Evolutionary conservation across 2,888 invertebrate species (phyloP).

Genomic region (Papilio demoleus): DNA sequence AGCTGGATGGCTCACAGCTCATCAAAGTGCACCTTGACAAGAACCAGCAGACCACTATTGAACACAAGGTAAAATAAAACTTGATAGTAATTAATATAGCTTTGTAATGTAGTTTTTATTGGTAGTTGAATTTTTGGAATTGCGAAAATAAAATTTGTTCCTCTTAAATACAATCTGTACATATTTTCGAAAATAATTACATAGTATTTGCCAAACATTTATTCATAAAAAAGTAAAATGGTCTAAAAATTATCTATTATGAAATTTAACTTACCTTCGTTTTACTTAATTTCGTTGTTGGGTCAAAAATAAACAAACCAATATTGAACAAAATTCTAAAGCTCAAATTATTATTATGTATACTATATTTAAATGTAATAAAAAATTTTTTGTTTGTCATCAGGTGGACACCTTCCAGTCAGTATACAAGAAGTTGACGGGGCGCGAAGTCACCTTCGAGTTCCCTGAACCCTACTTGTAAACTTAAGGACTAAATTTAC

Average conservation of each 20-base stretch:
- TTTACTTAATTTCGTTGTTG: too few species aligned
- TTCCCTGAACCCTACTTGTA: conserved; percentile 99
- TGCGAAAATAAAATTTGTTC: too few species aligned
- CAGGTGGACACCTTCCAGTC: conserved; percentile 99
- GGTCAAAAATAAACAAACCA: too few species aligned
- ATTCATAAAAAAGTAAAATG: too few species aligned
- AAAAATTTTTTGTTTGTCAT: conserved; percentile 59
- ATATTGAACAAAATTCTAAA: too few species aligned
- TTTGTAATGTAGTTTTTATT: neutral
- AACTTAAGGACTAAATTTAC: conserved; percentile 81
- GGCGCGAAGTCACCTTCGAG: conserved; percentile 99
- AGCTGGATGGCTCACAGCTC: conserved; percentile 97
- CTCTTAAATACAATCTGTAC: too few species aligned
- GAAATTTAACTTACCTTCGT: too few species aligned
- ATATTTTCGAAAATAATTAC: too few species aligned
- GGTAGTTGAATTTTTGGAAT: too few species aligned
- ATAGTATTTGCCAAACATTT: too few species aligned
- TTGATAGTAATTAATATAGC: conserved; percentile 1
- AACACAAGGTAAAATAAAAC: conserved; percentile 93
- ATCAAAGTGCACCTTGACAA: conserved; percentile 99
- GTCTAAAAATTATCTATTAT: too few species aligned
- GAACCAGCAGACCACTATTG: conserved; percentile 99
- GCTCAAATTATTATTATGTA: too few species aligned
- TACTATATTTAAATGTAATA: neutral
- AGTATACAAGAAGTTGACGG: conserved; percentile 99